These are phyloP conservation scores for Vesta saturnalis DNA, from an alignment of 2,888 invertebrate genomes.

Conservation along the genomic window DNA sequence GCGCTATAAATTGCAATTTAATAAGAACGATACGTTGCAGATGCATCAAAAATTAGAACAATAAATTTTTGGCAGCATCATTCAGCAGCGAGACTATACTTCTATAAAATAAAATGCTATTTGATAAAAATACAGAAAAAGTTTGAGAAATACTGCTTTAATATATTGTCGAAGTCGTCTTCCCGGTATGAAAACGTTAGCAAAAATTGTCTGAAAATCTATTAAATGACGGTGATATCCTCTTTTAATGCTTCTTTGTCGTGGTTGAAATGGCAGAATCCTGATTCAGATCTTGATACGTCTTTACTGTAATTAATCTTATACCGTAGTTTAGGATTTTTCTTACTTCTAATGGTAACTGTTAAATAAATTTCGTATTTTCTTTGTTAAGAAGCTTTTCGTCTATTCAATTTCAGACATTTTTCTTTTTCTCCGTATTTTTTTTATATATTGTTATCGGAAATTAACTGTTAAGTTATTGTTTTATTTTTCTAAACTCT, in stretches of 20 bases:
- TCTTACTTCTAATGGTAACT: neutral
- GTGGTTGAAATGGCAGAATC: conserved; percentile 11
- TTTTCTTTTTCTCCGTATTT: neutral
- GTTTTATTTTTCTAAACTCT: neutral
- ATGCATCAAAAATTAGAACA: too few species aligned
- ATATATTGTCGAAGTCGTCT: neutral
- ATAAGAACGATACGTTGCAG: too few species aligned
- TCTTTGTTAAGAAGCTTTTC: conserved; percentile 10
- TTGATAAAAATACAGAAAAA: too few species aligned
- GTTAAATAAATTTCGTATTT: conserved; percentile 11
- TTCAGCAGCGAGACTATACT: too few species aligned
- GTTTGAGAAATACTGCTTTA: too few species aligned
- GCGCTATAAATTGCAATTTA: too few species aligned
- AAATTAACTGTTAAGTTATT: neutral
- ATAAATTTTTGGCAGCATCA: too few species aligned
- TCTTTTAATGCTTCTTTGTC: conserved; percentile 9
- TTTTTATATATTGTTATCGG: too few species aligned
- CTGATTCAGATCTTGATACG: conserved; percentile 9
- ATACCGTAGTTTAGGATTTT: conserved; percentile 1
- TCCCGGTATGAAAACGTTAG: neutral
- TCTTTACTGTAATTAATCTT: conserved; percentile 8
- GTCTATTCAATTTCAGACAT: conserved; percentile 7
- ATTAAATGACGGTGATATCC: conserved; percentile 2
- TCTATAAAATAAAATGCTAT: too few species aligned
- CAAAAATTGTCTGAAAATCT: conserved; percentile 3